A percentile compares a stretch with the other conserved stretches of the same genome.
These are phyloP conservation scores for Melinaea marsaeus DNA, from an alignment of 2,888 invertebrate genomes.

Conservation along the genomic window DNA sequence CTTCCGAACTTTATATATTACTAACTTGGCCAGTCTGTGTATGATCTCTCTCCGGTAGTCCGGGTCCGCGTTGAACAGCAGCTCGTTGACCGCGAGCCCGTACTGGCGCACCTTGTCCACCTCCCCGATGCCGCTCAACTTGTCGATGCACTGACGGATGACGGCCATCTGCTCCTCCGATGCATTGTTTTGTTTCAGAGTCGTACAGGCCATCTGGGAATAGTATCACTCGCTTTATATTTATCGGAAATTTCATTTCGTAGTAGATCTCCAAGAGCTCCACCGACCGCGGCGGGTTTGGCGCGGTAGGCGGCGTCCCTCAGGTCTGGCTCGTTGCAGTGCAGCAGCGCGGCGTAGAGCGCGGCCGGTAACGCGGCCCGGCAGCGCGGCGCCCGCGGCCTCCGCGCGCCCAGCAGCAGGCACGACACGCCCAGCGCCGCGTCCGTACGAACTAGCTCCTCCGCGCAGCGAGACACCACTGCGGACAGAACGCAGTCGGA, in stretches of 20 bases:
- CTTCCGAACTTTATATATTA: not conserved
- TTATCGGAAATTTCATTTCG: too few relatives aligned
- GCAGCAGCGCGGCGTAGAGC: slow-evolving; percentile 55
- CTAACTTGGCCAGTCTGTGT: slow-evolving; percentile 55
- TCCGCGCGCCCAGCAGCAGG: slow-evolving; percentile 40
- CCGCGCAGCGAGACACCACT: slow-evolving; percentile 61
- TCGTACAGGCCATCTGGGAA: slow-evolving; percentile 53
- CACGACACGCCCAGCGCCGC: slow-evolving; percentile 57
- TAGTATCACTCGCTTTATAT: too few relatives aligned
- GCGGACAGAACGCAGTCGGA: not conserved
- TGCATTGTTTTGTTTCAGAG: slow-evolving; percentile 43
- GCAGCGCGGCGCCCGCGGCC: slow-evolving; percentile 24
- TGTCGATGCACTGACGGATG: slow-evolving; percentile 51
- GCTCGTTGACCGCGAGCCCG: slow-evolving; percentile 53
- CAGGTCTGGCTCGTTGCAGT: slow-evolving; percentile 46
- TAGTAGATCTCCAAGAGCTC: too few relatives aligned
- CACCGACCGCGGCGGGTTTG: slow-evolving; percentile 39
- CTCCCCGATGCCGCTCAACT: slow-evolving; percentile 56
- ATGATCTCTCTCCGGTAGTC: slow-evolving; percentile 60
- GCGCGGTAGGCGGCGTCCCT: slow-evolving; percentile 55
- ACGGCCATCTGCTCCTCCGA: slow-evolving; percentile 50
- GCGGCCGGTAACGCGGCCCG: slow-evolving; percentile 44
- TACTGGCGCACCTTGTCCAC: slow-evolving; percentile 45
- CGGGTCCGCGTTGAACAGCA: slow-evolving; percentile 56
- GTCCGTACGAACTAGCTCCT: slow-evolving; percentile 54